These are phyloP conservation scores for Brachyptera risi DNA, from an alignment of 2,888 invertebrate species.

Conservation along the genomic window DNA sequence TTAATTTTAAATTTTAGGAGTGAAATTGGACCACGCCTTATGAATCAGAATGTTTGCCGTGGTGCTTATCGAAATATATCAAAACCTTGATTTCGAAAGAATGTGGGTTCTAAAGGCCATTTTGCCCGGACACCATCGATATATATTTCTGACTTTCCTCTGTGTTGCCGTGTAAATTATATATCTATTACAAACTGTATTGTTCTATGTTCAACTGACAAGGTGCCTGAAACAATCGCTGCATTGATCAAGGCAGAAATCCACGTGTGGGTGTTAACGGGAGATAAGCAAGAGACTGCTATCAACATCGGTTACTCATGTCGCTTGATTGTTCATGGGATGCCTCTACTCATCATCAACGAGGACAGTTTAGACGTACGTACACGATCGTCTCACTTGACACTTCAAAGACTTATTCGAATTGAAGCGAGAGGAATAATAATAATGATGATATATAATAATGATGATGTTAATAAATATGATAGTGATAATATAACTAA, in stretches of 20 bases:
- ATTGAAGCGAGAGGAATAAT: too few species aligned
- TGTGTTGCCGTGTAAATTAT: background rate
- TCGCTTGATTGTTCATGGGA: slow-evolving; percentile 73
- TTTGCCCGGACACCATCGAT: too few species aligned
- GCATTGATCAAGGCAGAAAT: slow-evolving; percentile 90
- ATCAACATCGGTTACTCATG: slow-evolving; percentile 98
- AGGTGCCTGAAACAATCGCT: slow-evolving; percentile 95
- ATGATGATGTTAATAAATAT: too few species aligned
- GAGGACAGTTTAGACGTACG: slow-evolving; percentile 88
- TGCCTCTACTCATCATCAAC: slow-evolving; percentile 85
- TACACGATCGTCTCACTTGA: slow-evolving; percentile 37
- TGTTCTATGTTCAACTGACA: slow-evolving; percentile 34
- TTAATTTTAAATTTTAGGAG: too few species aligned
- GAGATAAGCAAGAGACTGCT: slow-evolving; percentile 99
- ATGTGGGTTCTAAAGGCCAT: too few species aligned
- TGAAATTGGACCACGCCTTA: too few species aligned
- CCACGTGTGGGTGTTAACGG: slow-evolving; percentile 95
- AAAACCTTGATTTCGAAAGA: too few species aligned
- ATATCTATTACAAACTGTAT: background rate
- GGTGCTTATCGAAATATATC: too few species aligned
- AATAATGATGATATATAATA: too few species aligned
- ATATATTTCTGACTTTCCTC: background rate
- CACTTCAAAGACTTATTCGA: too few species aligned
- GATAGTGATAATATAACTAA: too few species aligned
- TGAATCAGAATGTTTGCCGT: too few species aligned